These are phyloP conservation scores for Anoplophora glabripennis DNA, from an alignment of 1,140 invertebrate species.

Conservation along the genomic window DNA sequence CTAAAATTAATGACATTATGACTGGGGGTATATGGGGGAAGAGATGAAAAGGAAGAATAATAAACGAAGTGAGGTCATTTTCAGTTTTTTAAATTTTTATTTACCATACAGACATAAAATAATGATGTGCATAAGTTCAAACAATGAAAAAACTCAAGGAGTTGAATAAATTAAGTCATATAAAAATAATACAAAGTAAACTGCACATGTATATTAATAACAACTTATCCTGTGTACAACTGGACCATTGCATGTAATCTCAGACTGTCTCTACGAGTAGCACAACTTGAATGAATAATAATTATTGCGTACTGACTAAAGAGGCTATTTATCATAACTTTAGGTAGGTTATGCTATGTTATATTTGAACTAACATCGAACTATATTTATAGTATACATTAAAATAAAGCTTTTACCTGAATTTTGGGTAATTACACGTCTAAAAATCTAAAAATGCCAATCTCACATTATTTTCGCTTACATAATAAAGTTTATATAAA, in stretches of 20 bases:
- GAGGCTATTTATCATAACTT: slow-evolving; percentile 44
- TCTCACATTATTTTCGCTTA: slow-evolving; percentile 42
- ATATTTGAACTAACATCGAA: slow-evolving; percentile 50
- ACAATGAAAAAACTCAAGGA: slow-evolving; percentile 23
- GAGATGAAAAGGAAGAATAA: background rate
- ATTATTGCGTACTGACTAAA: slow-evolving; percentile 45
- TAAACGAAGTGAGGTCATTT: slow-evolving; percentile 1
- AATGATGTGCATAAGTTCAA: slow-evolving; percentile 43
- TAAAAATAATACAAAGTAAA: slow-evolving; percentile 29
- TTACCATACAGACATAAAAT: slow-evolving; percentile 48
- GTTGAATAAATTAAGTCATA: slow-evolving; percentile 12
- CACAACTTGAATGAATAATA: slow-evolving; percentile 45
- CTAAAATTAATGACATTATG: too few relatives aligned
- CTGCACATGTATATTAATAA: slow-evolving; percentile 36
- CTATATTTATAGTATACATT: slow-evolving; percentile 46
- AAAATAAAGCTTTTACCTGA: slow-evolving; percentile 49
- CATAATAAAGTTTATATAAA: slow-evolving; percentile 37
- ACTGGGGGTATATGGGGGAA: too few relatives aligned
- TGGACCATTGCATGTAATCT: slow-evolving; percentile 36
- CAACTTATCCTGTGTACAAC: slow-evolving; percentile 36
- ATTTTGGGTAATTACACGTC: slow-evolving; percentile 40
- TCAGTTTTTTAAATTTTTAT: slow-evolving; percentile 41
- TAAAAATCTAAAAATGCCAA: slow-evolving; percentile 41
- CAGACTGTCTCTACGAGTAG: slow-evolving; percentile 45
- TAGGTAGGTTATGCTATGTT: slow-evolving; percentile 43